Conservation (phyloP, 2,797 vertebrate genomes). For the Eleutherodactylus coqui region DNA sequence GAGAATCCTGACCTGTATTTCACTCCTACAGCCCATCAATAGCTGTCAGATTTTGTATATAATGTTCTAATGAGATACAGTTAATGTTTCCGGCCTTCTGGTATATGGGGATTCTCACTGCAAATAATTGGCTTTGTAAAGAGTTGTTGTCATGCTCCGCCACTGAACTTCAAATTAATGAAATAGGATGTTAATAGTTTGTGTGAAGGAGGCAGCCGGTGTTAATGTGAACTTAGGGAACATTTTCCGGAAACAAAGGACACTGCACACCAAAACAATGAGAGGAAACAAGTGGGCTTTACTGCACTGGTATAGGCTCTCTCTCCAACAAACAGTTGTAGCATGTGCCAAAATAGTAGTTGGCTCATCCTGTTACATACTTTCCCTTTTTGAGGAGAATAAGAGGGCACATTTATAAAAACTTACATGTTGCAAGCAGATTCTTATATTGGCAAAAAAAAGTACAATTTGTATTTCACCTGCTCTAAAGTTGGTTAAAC, state of each 20-base stretch:
- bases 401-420: not conserved
- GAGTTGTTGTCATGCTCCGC: not conserved
- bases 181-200: not conserved
- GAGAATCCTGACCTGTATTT: not conserved
- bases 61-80: not conserved
- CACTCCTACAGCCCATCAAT: not conserved
- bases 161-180: not conserved
- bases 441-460: too few relatives aligned
- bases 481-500: too few relatives aligned
- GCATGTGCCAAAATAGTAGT: not conserved
- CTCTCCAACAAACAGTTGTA: not conserved
- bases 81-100: conserved; percentile 15
- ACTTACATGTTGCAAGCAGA: not conserved
- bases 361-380: not conserved
- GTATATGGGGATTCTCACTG: conserved; percentile 12
- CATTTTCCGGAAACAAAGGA: not conserved
- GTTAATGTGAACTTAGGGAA: not conserved
- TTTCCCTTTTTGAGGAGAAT: not conserved
- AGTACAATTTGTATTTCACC: too few relatives aligned
- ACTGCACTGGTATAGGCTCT: too few relatives aligned
- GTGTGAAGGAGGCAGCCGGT: not conserved
- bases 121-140: conserved; percentile 9
- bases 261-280: not conserved
- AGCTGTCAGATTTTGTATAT: not conserved
- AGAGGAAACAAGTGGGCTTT: not conserved